Base-by-base conservation (phyloP, 2,888 invertebrate species). In the Cryptocheilus praepositus region DNA sequence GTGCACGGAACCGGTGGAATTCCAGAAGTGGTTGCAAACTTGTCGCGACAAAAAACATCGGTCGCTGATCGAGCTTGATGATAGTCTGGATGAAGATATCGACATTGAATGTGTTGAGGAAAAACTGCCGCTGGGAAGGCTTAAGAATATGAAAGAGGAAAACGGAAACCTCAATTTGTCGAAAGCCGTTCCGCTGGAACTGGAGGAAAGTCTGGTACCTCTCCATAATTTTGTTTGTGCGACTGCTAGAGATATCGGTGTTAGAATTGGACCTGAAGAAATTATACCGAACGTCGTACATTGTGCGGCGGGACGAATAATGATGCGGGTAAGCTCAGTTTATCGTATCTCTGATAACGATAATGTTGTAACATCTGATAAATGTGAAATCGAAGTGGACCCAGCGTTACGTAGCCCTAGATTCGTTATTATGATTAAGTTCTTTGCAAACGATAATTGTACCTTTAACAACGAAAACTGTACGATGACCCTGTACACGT, bases 191-290 rank as follows among this genome's bases (percentile, higher is more conserved):
- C 63, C 73, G 43, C 55, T 79, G 3, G 83, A 84, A 70, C 70
- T 85, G 43, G 84, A 83, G 7, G 71, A 78, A 22, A 75, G 82
- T 52, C 73, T 86, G 25, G 74, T 85, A 64, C 73, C 81, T 2
- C 83, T 89, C 49, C 87, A 89, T 71, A 81, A 86, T 18, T 90
- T 88, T 76, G 86, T 91, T 21, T 88, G 88, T 65, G 89, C 90
- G 71, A 85, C 87, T 22, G 87, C 89, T 2, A 83, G 89, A 57
- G 88, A 90, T 71, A 86, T 89, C 46, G 90, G 91, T 2, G 79
- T 90, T 36, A 82, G 88, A 61, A 82, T 91, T 51, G 85, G 82
- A 71, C 83, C 89, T 18, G 91, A 91, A 73, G 89, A 90, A 83
- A 87, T 91, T 45, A 70, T 85, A 28, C 89, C 90, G 3, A 89